These are phyloP conservation scores for Platyura marginata DNA, from an alignment of 1,140 invertebrate genomes.

Conservation along the genomic window DNA sequence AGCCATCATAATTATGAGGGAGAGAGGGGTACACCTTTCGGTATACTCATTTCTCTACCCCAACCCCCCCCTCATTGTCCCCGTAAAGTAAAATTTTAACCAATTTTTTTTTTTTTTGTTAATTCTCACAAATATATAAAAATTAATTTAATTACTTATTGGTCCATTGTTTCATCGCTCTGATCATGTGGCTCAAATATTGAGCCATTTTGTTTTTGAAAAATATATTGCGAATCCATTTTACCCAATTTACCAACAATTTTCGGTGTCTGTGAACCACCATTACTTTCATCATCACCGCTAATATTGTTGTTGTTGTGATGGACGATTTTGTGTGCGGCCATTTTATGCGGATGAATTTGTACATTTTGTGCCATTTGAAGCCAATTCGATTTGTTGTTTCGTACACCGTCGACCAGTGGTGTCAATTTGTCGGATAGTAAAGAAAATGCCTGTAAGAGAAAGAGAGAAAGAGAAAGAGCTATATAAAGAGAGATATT, in stretches of 20 bases:
- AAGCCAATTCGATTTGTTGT: slow-evolving; percentile 70
- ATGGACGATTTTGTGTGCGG: slow-evolving; percentile 1
- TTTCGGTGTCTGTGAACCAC: slow-evolving; percentile 14
- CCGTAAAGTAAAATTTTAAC: too few species aligned
- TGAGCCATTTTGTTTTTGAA: background rate
- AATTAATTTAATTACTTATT: too few species aligned
- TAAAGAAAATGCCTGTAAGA: slow-evolving; percentile 58
- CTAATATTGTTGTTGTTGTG: slow-evolving; percentile 1
- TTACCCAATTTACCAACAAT: slow-evolving; percentile 23
- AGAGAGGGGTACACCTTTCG: too few species aligned
- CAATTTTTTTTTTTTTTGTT: too few species aligned
- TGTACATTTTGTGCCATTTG: slow-evolving; percentile 39
- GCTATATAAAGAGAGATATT: too few species aligned
- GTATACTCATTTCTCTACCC: too few species aligned
- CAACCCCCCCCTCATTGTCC: too few species aligned
- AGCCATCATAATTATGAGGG: too few species aligned
- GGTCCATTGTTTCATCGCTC: slow-evolving; percentile 1
- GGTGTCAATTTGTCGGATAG: slow-evolving; percentile 59
- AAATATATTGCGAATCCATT: background rate
- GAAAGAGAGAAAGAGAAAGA: too few species aligned
- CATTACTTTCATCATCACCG: slow-evolving; percentile 1
- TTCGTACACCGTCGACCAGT: slow-evolving; percentile 63
- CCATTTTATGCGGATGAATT: slow-evolving; percentile 10
- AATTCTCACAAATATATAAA: too few species aligned
- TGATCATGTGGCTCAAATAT: background rate